Base-by-base conservation (phyloP, 2,113 vertebrate species). In the Mystacornis crossleyi region DNA sequence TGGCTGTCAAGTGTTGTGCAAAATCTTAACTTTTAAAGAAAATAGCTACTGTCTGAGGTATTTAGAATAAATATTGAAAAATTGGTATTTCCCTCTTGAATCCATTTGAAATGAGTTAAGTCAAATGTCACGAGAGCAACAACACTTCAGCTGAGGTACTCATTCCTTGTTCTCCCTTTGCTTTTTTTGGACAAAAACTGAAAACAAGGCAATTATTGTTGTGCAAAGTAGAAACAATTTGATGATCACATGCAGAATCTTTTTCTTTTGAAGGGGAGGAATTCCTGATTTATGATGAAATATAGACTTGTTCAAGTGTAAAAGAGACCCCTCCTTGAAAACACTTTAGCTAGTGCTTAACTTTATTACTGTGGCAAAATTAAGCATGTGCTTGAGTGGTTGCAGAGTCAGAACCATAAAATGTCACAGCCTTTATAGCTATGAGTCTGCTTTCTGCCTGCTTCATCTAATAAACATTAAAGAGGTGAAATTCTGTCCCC, bases 351-450 rank as follows among this genome's bases (percentile, higher is more conserved):
- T 96, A 75, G 86, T 20, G 8, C 86, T 96, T 91, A 94, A 93
- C 92, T 96, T 97, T 97, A 97, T 94, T 95, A 78, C 93, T 95
- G 86, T 91, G 94, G 89, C 95, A 95, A 96, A 96, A 97, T 95
- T 95, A 97, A 93, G 91, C 92, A 96, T 65, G 85, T 94, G 95
- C 95, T 96, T 97, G 95, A 97, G 93, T 83, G 69, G 67, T 88
- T 97, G 93, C 95, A 96, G 96, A 96, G 90, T 91, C 90, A 94
- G 81, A 88, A 93, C 87, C 79, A 94, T 96, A 95, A 97, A 96
- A 95, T 77, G 89, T 91, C 91, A 94, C 31, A 89, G 93, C 71
- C 82, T 96, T 97, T 96, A 96, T 62, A 93, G 95, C 93, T 83
- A 13, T 12, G 71, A 93, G 91, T 87, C 95, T 96, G 95, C 79